Evolutionary conservation across 2,113 vertebrate species (phyloP).

Genomic region (Cephalopholis sonnerati): DNA sequence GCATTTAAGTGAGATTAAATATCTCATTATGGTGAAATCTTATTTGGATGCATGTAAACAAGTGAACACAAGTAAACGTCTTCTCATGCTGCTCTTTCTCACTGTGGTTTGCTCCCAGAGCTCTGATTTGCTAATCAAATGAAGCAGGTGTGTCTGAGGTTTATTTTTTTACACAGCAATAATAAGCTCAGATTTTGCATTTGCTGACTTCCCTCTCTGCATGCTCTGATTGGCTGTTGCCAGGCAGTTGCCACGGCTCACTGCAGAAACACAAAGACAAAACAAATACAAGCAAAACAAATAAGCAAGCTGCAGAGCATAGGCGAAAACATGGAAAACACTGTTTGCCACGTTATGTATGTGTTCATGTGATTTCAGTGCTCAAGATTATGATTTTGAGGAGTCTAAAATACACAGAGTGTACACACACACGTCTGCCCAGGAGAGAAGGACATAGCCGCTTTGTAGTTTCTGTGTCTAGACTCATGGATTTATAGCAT

Average conservation of each 20-base stretch:
- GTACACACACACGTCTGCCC: not conserved
- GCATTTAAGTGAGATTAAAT: not conserved
- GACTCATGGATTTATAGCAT: not conserved
- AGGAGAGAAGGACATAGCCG: not conserved
- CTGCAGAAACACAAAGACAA: constrained; percentile 57
- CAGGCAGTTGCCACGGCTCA: constrained; percentile 60
- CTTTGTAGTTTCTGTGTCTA: not conserved
- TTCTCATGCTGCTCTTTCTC: not conserved
- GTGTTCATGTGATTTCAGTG: constrained; percentile 3
- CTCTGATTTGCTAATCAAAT: constrained; percentile 85
- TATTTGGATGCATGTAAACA: not conserved
- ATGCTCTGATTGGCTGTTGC: constrained; percentile 67
- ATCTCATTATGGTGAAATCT: not conserved
- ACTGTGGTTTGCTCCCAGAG: not conserved
- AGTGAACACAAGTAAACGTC: too few species aligned
- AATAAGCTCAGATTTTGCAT: constrained; percentile 69
- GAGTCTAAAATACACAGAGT: not conserved
- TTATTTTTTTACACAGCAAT: constrained; percentile 37
- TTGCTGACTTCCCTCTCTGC: constrained; percentile 5
- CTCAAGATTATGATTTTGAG: not conserved
- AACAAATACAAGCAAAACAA: constrained; percentile 70
- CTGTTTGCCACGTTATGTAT: constrained; percentile 11
- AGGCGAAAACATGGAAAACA: not conserved
- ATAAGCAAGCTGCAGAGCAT: constrained; percentile 33
- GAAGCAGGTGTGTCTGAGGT: constrained; percentile 74